Evolutionary conservation across 1,140 invertebrate genomes (phyloP), one percentile per base, ranked within the genome.

Genomic region (Drosophila subobscura): DNA sequence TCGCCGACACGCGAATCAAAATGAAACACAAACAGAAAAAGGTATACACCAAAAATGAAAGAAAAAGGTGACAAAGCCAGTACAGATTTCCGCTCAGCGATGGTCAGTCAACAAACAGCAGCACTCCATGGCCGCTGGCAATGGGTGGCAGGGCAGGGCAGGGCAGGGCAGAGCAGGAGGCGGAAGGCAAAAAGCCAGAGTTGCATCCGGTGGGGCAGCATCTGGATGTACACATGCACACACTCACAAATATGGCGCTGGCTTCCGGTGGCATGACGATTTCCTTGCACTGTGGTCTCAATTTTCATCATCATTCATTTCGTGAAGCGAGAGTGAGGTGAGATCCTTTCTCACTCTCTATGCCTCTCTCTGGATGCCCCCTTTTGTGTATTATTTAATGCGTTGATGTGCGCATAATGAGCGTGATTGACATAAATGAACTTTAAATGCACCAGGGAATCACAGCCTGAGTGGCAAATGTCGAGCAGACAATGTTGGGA

Each of bases 341-440:
- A 67, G 64, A 65, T 67, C 40, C 27, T 23, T 14, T 20, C 29
- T 50, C 37, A 37, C 22, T 58, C 37, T 33, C 25, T 7, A 2
- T 44, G n/a, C n/a, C 37, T 44, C 22, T 63, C 23, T 41, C 16
- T 16, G 16, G 16, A 20, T 20, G 16, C 16, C 16, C 16, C 16
- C 29, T 66, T 29, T 45, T 33, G 49, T 81, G 51, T 53, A 73
- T 84, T 84, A 83, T 88, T 86, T 88, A 86, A 86, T 83, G 83
- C 83, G 76, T 71, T 79, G 83, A 83, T 64, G 83, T 88, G 83
- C 71, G 78, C 83, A 86, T 88, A 86, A 86, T 86, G 83, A 86
- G 83, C 63, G 59, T 86, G 83, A 86, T 88, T 86, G 83, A 86
- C 83, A 86, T 88, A 86, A 86, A 86, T 86, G 83, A 68, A 67